Evolutionary conservation across 2,797 vertebrate genomes (phyloP), one percentile per base, ranked within the genome.

Genomic region (Sparus aurata): DNA sequence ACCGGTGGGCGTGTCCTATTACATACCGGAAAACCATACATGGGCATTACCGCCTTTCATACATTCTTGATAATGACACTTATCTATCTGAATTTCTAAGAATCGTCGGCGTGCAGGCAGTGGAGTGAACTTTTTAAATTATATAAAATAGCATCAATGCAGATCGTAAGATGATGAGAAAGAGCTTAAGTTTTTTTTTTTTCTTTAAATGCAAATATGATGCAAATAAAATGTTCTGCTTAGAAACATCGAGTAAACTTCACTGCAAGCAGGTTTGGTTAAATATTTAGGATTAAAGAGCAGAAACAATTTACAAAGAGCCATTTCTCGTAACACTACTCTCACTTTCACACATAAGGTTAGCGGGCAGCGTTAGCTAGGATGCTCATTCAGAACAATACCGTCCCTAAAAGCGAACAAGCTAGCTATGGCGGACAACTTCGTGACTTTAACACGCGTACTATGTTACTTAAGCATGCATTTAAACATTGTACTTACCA

Each of bases 21-120:
- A 16, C 83, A 87, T 79, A 75, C 85, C 87, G 88, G 81, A 84
- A 85, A 17, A 15, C 88, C 88, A 82, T 73, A 85, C 1, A 82
- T 49, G 82, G 82, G 0, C 30, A 70, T 13, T 2, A 2, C 30
- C 12, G 1, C 41, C 30, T 77, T 72, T 49, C 61, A 43, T 58
- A 30, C 63, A 84, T 69, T 82, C 18, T 23, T 3, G 47, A 70
- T 45, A 46, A 58, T 2, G 54, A 25, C 22, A 22, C 2, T 4
- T 5, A 12, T 60, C 8, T 2, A 1, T 18, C 15, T 5, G 2
- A 61, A 62, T 52, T 47, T 64, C 25, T 0, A 47, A 63, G 7
- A 16, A 50, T 46, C 3, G 5, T 6, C 15, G 15, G 9, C 3
- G 2, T 8, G 17, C 0, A 45, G 1, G n/a, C 18, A 23, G 5